These are phyloP conservation scores for Halocynthia roretzi DNA, from an alignment of 23 tunicate genomes.

Conservation along the genomic window DNA sequence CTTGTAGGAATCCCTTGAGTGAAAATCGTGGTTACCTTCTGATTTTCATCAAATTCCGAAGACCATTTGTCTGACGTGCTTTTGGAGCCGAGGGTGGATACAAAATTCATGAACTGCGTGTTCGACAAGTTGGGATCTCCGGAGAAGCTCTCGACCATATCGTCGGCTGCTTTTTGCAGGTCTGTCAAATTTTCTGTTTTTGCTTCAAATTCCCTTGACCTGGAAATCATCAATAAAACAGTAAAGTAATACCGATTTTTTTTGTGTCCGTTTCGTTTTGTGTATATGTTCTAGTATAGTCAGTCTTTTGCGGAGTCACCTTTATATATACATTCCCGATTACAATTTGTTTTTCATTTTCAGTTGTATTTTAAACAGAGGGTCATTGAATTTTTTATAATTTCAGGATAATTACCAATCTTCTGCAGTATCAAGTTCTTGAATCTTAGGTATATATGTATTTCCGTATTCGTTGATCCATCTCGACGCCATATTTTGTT, in stretches of 20 bases:
- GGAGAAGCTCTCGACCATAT: slow-evolving; percentile 33
- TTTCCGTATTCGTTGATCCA: neutral
- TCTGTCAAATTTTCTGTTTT: slow-evolving; percentile 3
- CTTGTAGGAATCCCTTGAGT: neutral
- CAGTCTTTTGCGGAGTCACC: too few species aligned
- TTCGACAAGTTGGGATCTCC: slow-evolving; percentile 46
- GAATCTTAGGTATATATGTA: slow-evolving; percentile 23
- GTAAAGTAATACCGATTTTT: too few species aligned
- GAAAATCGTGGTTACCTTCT: neutral
- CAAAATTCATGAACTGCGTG: slow-evolving; percentile 65
- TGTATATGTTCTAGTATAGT: too few species aligned
- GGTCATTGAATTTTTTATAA: too few species aligned
- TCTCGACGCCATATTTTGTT: neutral
- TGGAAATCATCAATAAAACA: neutral
- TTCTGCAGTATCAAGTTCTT: slow-evolving; percentile 34
- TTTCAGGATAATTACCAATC: slow-evolving; percentile 13
- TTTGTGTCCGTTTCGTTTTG: too few species aligned
- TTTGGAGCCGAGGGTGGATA: slow-evolving; percentile 33
- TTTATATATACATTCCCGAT: too few species aligned
- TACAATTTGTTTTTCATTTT: too few species aligned
- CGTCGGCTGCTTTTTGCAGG: slow-evolving; percentile 45
- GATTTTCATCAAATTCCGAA: slow-evolving; percentile 40
- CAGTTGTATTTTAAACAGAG: too few species aligned
- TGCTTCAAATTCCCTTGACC: slow-evolving; percentile 8
- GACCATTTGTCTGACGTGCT: slow-evolving; percentile 51